Conservation (phyloP, 2,888 invertebrate species). For the Apamea anceps region DNA sequence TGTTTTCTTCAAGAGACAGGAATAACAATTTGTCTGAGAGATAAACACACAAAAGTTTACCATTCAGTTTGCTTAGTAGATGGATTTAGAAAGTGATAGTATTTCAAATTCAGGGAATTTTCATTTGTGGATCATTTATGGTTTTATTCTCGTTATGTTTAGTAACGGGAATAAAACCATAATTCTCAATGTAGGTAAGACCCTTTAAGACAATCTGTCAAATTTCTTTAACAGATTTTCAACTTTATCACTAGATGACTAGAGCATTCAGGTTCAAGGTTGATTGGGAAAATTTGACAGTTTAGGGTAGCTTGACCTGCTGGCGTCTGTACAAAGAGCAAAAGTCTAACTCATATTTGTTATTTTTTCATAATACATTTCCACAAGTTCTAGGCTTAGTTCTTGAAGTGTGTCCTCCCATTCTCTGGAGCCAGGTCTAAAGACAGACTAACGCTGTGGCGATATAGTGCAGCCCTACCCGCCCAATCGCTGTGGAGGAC, state of each 20-base stretch:
- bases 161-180: no score
- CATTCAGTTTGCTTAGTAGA: constrained; percentile 1
- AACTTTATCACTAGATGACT: no score
- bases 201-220: no score
- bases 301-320: no score
- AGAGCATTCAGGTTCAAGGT: no score
- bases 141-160: not conserved
- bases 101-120: constrained; percentile 6
- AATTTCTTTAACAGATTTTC: no score
- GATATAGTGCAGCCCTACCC: not conserved
- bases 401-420: not conserved
- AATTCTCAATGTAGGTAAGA: no score
- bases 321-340: no score
- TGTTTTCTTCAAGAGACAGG: constrained; percentile 28
- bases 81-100: not conserved
- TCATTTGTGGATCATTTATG: not conserved
- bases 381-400: not conserved
- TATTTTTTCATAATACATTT: not conserved
- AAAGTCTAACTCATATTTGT: no score
- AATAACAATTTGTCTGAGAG: constrained; percentile 35
- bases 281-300: no score
- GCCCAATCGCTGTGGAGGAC: no score
- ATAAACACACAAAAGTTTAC: constrained; percentile 25
- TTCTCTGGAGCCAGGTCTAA: not conserved
- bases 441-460: not conserved